Evolutionary conservation across 2,797 vertebrate genomes (phyloP).

Genomic region (Loriculus beryllinus): DNA sequence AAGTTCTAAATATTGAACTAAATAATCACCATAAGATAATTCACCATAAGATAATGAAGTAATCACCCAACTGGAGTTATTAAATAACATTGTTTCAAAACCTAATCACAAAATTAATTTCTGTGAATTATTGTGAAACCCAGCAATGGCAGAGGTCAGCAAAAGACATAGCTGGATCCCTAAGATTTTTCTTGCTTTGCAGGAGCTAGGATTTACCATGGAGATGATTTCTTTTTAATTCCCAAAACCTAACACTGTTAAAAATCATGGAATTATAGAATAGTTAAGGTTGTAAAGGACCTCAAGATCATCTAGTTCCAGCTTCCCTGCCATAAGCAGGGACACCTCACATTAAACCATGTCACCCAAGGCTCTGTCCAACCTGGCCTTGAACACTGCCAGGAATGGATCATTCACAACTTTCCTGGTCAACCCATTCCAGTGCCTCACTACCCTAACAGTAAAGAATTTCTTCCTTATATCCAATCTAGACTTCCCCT

Average conservation of each 20-base stretch:
- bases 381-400: too few species aligned
- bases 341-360: too few species aligned
- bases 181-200: not conserved
- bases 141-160: not conserved
- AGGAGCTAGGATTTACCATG: not conserved
- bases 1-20: not conserved
- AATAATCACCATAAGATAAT: not conserved
- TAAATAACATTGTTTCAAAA: conserved; percentile 4
- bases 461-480: too few species aligned
- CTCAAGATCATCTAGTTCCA: too few species aligned
- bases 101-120: not conserved
- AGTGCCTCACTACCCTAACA: too few species aligned
- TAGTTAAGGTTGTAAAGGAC: too few species aligned
- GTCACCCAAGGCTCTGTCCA: too few species aligned
- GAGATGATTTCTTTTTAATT: not conserved
- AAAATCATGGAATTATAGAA: not conserved
- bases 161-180: not conserved
- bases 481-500: too few species aligned
- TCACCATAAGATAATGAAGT: not conserved
- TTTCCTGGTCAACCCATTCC: too few species aligned
- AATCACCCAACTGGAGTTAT: not conserved
- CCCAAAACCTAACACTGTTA: not conserved
- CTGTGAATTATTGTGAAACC: not conserved
- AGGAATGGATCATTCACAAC: too few species aligned
- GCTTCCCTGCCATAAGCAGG: too few species aligned